Evolutionary conservation across 2,797 vertebrate genomes (phyloP).

Genomic region (Hemibagrus guttatus): DNA sequence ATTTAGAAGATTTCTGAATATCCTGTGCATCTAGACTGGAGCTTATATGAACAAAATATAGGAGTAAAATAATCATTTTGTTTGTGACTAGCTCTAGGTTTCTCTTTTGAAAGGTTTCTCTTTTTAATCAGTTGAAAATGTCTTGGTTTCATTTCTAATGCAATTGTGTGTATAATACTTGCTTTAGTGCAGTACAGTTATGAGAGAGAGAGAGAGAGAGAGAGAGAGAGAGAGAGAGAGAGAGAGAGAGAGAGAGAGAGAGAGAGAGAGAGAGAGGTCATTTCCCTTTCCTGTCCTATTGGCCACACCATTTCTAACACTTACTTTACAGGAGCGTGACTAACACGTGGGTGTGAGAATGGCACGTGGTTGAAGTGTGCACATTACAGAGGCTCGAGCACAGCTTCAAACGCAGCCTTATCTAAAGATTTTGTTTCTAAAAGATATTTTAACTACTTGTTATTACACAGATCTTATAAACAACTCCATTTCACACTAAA

Average conservation of each 20-base stretch:
- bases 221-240: not conserved
- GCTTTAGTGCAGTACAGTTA: too few relatives aligned
- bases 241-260: not conserved
- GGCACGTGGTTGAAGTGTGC: conserved; percentile 47
- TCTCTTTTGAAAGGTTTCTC: too few relatives aligned
- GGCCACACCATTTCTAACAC: not conserved
- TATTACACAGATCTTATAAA: not conserved
- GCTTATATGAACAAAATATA: not conserved
- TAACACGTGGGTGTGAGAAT: conserved; percentile 17
- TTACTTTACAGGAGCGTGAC: conserved; percentile 32
- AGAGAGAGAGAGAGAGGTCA: not conserved
- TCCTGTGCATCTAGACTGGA: not conserved
- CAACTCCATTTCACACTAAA: not conserved
- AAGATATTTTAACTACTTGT: not conserved
- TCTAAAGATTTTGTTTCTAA: not conserved
- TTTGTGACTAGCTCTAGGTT: not conserved
- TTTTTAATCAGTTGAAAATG: too few relatives aligned
- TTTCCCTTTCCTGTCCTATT: conserved; percentile 4
- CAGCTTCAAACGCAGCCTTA: not conserved
- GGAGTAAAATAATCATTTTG: not conserved
- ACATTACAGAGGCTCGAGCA: conserved; percentile 37
- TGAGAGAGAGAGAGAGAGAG: not conserved
- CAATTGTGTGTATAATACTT: not conserved
- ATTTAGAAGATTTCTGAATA: not conserved
- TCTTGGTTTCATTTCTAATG: not conserved